Percentiles rank a stretch among this genome's conserved stretches.
These are phyloP conservation scores for Drosophila rufa DNA, from an alignment of 1,140 invertebrate genomes.

Conservation along the genomic window DNA sequence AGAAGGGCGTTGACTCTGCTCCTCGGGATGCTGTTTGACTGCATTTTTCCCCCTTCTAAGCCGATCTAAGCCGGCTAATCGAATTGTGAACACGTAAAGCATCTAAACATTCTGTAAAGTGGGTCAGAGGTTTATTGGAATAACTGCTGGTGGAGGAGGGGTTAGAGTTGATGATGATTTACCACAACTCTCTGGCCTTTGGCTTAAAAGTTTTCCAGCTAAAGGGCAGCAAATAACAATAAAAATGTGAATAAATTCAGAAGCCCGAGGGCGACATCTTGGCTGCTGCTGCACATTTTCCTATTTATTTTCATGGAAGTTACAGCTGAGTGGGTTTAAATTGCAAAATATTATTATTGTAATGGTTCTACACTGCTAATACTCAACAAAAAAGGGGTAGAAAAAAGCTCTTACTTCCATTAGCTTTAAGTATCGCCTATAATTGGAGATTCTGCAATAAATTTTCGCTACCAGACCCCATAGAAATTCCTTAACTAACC, in stretches of 20 bases:
- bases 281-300: background rate
- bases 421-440: background rate
- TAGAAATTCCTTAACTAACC: background rate
- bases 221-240: conserved; percentile 11
- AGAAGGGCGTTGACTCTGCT: conserved; percentile 53
- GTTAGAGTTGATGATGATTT: conserved; percentile 17
- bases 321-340: conserved; percentile 6
- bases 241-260: conserved; percentile 13
- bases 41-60: conserved; percentile 49
- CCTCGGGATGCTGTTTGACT: conserved; percentile 67
- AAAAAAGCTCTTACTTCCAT: background rate
- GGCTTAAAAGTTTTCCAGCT: conserved; percentile 7
- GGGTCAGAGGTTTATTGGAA: conserved; percentile 51
- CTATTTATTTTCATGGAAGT: conserved; percentile 4
- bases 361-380: too few species aligned
- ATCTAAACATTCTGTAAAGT: conserved; percentile 47
- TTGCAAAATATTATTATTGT: background rate
- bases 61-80: conserved; percentile 53
- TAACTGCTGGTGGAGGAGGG: background rate
- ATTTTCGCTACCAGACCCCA: background rate
- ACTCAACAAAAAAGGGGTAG: background rate
- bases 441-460: conserved; percentile 9
- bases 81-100: conserved; percentile 48
- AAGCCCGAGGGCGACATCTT: conserved; percentile 8
- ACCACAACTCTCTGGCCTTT: conserved; percentile 33